Base-by-base conservation (phyloP, 2,888 invertebrate species). In the Ennomos fuscantarius region DNA sequence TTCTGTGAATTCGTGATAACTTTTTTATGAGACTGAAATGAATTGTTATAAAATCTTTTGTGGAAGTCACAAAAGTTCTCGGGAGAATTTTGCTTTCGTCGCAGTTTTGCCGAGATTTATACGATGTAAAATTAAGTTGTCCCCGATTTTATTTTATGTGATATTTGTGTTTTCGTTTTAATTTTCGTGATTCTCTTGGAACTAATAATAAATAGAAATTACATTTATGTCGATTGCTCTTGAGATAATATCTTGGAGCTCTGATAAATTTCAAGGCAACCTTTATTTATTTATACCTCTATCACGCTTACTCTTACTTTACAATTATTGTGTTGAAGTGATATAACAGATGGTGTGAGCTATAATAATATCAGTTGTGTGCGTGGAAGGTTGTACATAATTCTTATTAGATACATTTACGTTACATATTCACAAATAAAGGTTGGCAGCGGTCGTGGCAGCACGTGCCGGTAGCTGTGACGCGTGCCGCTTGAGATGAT, bases 21-120 rank as follows among this genome's bases (percentile, higher is more conserved):
- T 87, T 89, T 88, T 89, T 89, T 89, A 88, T 86, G 85, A 82
- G 79, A 80, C 82, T 79, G 82, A 86, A 89, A 88, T 88, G 86
- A 87, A 88, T 89, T 88, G 86, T 87, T 24, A 84, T 84, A 84
- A 87, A 87, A 86, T 85, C 86, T 87, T 87, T 87, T 85, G 84
- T 87, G 79, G 78, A 78, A 86, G 80, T 83, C 84, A 81, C 83
- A 82, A 86, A 87, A 87, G 81, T 84, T 81, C 81, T 83, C 78
- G 69, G 72, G 79, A 79, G 81, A 82, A 80, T 86, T 80, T 82
- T 79, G 79, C 82, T 86, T 86, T 84, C 82, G 75, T 81, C 81
- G 81, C 82, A 78, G 68, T 79, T 68, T 77, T 76, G 70, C 76
- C 73, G 74, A 78, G 79, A 83, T 87, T 86, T 84, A 82, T 85